Conservation (phyloP, 92 coral and sea anemone species). For the Diadumene lineata region DNA sequence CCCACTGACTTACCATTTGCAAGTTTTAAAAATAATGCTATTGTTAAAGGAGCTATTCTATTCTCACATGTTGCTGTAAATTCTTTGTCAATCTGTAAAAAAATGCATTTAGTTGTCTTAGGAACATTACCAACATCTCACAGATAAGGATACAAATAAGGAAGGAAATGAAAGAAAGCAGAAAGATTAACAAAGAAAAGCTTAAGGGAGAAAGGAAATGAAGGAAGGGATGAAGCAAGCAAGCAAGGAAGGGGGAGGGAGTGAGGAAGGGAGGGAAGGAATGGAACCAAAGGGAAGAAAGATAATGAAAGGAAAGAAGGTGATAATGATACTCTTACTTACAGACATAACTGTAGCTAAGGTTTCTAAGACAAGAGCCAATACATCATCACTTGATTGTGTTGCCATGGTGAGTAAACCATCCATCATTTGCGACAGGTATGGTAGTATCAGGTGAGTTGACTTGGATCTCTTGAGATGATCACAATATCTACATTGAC, state of each 20-base stretch:
- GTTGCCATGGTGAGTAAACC: slow-evolving; percentile 89
- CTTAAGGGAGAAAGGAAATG: neutral
- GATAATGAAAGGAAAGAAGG: neutral
- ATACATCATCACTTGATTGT: slow-evolving; percentile 94
- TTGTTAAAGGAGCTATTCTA: slow-evolving; percentile 83
- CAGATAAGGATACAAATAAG: no score
- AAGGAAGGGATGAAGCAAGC: neutral
- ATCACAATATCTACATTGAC: slow-evolving; percentile 83
- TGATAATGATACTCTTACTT: slow-evolving; percentile 22
- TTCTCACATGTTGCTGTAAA: slow-evolving; percentile 90
- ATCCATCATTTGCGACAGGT: slow-evolving; percentile 80
- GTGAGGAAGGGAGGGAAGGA: neutral
- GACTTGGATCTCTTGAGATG: slow-evolving; percentile 75
- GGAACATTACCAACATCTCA: no score
- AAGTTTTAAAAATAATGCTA: slow-evolving; percentile 89
- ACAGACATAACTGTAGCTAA: slow-evolving; percentile 95
- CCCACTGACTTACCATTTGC: slow-evolving; percentile 79
- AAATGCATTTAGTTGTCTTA: no score
- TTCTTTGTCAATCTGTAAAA: slow-evolving; percentile 84
- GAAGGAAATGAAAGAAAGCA: no score
- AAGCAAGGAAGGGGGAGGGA: neutral
- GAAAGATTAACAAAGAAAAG: no score
- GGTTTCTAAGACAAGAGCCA: slow-evolving; percentile 88
- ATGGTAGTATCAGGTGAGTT: slow-evolving; percentile 69
- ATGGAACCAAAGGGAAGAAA: neutral